Base-by-base conservation (phyloP, 1,140 invertebrate genomes). In the Diorhabda elongata region DNA sequence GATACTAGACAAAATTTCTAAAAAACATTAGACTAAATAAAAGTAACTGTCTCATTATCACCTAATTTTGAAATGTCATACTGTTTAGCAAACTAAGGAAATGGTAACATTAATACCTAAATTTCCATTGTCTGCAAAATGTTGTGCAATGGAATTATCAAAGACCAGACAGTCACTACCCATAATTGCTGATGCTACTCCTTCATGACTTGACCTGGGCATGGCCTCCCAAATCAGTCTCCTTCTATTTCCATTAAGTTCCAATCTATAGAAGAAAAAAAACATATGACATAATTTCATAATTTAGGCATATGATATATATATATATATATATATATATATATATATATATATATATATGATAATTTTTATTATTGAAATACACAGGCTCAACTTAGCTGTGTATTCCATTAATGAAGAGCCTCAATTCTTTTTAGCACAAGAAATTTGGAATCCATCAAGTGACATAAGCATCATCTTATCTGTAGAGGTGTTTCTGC, bases 91-190 rank as follows among this genome's bases (percentile, higher is more conserved):
- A 82, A 91, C 91, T 87, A 93, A 90, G 69, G 93, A 96, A 82
- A 99, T 99, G 77, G 98, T 99, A 71, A 99, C 98, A 85, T 99
- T 99, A 74, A 99, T 99, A 73, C 97, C 98, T 67, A 99, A 87
- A 84, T 99, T 99, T 4, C 97, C 98, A 84, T 98, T 98, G 81
- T 99, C 98, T 26, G 98, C 96, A 87, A 99, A 99, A 58, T 98
- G 85, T 82, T 98, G 95, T 67, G 98, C 98, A 81, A 98, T 96
- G 65, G 93, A 95, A 43, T 97, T 98, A 82, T 99, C 98, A 85
- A 99, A 99, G 58, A 99, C 96, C 61, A 99, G 88, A 83, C 98
- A 99, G 84, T 99, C 98, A 61, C 96, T 98, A 79, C 96, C 97
- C 80, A 96, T 88, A 74, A 99, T 99, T n/a, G 98, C 97, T 26